Evolutionary conservation across 1,140 invertebrate genomes (phyloP), one percentile per base, ranked within the genome.

Genomic region (Drosophila santomea): DNA sequence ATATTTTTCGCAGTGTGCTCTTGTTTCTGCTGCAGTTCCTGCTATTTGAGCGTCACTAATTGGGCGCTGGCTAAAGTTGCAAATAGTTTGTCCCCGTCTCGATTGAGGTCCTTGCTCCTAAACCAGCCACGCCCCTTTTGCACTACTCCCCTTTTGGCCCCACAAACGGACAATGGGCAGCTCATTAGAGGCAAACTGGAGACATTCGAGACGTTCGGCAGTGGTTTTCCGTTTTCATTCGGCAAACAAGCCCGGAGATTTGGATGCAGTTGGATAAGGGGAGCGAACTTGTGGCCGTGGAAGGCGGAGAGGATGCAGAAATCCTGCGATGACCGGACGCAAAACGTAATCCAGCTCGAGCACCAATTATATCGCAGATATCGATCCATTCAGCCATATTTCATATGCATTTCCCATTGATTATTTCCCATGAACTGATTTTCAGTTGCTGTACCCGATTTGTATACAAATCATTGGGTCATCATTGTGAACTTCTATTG

Each of bases 11-110:
- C 14, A 20, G 62, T 69, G 47, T 20, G 32, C 5, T 45, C 11
- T 23, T 41, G 25, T 15, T 60, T 17, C 1, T 20, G 14, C 25
- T 51, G 20, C 48, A 47, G 56, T 36, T 25, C 20, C 68, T 88
- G 81, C 74, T 79, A 79, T 88, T 88, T 88, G 84, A 86, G 83
- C 74, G 75, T 73, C 84, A 88, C 83, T 86, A 86, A 86, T 86
- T 86, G 83, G 83, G 56, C 76, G 67, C 67, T 66, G 75, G 59
- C 83, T 66, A 77, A 76, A 88, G 66, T 88, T 86, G 59, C 78
- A 71, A 82, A 82, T 82, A 86, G 82, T 88, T 88, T 86, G 68
- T 57, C 61, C 61, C 51, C 50, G 47, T 38, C 52, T 71, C 60
- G 64, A 66, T 66, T 41, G 48, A 25, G 50, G 67, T 64, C 59